These are phyloP conservation scores for Dreissena rostriformis DNA, from an alignment of 1,140 invertebrate genomes.

Conservation along the genomic window DNA sequence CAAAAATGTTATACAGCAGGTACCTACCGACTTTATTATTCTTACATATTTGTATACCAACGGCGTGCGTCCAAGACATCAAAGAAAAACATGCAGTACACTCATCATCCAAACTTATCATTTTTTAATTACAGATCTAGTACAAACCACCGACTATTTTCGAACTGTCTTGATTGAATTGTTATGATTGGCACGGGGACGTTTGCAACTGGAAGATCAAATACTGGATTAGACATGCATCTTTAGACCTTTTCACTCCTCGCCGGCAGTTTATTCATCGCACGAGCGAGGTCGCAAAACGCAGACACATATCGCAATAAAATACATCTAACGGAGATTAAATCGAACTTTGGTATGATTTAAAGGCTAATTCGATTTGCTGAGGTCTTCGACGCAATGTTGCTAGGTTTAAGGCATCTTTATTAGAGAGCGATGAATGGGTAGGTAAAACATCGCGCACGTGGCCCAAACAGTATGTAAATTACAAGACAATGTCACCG, in stretches of 20 bases:
- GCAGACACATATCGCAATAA: conserved; percentile 17
- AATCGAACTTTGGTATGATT: conserved; percentile 25
- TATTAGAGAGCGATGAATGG: conserved; percentile 16
- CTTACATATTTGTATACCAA: too few species aligned
- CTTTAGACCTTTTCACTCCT: not conserved
- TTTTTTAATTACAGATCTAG: too few species aligned
- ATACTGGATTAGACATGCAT: conserved; percentile 22
- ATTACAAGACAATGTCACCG: conserved; percentile 1
- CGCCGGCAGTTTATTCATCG: conserved; percentile 25
- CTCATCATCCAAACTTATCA: too few species aligned
- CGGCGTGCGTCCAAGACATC: too few species aligned
- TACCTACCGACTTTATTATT: too few species aligned
- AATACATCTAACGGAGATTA: conserved; percentile 15
- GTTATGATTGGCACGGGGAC: too few species aligned
- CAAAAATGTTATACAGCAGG: too few species aligned
- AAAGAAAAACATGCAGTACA: too few species aligned
- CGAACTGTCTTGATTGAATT: too few species aligned
- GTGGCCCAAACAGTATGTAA: conserved; percentile 48
- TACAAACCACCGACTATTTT: too few species aligned
- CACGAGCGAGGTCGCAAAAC: conserved; percentile 17
- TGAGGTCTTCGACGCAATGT: conserved; percentile 7
- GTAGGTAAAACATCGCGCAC: conserved; percentile 35
- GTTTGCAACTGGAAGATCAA: conserved; percentile 11
- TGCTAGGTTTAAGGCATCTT: conserved; percentile 28
- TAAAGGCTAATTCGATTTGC: conserved; percentile 20